Evolutionary conservation across 30 jellyfish, hydroid and myxozoan genomes (phyloP), one percentile per base, ranked within the genome.

Genomic region (Cassiopea xamachana): DNA sequence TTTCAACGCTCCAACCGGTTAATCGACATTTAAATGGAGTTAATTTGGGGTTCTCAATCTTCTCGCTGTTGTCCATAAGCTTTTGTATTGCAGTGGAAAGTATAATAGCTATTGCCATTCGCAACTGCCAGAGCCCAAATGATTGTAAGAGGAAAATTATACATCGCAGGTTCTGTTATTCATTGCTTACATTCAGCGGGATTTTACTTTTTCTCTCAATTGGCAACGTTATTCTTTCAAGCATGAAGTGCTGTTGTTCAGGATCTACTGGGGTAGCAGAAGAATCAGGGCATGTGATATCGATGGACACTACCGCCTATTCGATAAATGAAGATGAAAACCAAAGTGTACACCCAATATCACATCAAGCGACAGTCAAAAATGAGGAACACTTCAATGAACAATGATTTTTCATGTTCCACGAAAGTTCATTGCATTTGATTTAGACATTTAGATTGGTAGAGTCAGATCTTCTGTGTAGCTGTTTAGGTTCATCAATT

Each of bases 21-120:
- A 71, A 71, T 39, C 18, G 80, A 71, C 58, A 51, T 0, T 55
- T 71, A n/a, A 71, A 17, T 27, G 80, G 80, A n/a, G 80, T 71
- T 39, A 71, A 71, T 15, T 39, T 71, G 19, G 80, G 80, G 4
- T 71, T 71, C 16, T 71, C 80, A 1, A 71, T 71, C 4, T 12
- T 27, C 1, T 71, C 80, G 17, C 27, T 71, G 58, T 1, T 71
- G 60, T n/a, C 55, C 15, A 10, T 15, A 39, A 0, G 55, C 55
- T 19, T 27, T 4, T 71, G 80, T 43, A 2, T 71, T 16, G 55
- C 80, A 71, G 27, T 71, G 50, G 80, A 71, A 1, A 39, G 58
- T 12, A 8, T 27, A 15, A 17, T 19, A 1, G 4, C 39, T 8
- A 71, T 16, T 17, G 5, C 60, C 27, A 6, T 6, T 27, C 0